Evolutionary conservation across 1,140 invertebrate species (phyloP).

Genomic region (Drosophila pruinosa): DNA sequence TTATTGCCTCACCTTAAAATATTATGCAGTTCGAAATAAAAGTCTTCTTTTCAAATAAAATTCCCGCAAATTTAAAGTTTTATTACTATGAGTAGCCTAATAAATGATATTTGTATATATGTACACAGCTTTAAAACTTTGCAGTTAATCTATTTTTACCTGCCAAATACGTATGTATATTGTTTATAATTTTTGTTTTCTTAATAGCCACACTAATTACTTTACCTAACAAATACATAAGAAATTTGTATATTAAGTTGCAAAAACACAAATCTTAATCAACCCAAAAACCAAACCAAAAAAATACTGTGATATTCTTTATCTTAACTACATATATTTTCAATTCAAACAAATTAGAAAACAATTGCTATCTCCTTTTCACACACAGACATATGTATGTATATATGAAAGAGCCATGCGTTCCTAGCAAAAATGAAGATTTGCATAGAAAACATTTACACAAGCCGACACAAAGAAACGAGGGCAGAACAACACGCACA

Average conservation of each 20-base stretch:
- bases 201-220: too few relatives aligned
- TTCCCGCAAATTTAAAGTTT: background rate
- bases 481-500: constrained; percentile 6
- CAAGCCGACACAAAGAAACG: constrained; percentile 16
- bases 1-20: background rate
- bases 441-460: constrained; percentile 47
- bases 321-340: background rate
- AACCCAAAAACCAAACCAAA: background rate
- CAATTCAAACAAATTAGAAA: constrained; percentile 47
- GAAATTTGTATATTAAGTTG: background rate
- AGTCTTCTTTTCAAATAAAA: background rate
- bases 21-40: background rate
- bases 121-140: too few relatives aligned
- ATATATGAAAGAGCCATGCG: background rate
- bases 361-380: constrained; percentile 18
- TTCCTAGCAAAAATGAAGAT: constrained; percentile 29
- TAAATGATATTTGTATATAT: too few relatives aligned
- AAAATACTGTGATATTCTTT: background rate
- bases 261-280: background rate
- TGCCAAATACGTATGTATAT: too few relatives aligned
- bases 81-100: too few relatives aligned
- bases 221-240: too few relatives aligned
- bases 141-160: too few relatives aligned
- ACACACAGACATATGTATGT: constrained; percentile 21
- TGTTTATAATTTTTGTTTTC: too few relatives aligned